Base-by-base conservation (phyloP, 2,888 invertebrate species). In the Spodoptera exigua region DNA sequence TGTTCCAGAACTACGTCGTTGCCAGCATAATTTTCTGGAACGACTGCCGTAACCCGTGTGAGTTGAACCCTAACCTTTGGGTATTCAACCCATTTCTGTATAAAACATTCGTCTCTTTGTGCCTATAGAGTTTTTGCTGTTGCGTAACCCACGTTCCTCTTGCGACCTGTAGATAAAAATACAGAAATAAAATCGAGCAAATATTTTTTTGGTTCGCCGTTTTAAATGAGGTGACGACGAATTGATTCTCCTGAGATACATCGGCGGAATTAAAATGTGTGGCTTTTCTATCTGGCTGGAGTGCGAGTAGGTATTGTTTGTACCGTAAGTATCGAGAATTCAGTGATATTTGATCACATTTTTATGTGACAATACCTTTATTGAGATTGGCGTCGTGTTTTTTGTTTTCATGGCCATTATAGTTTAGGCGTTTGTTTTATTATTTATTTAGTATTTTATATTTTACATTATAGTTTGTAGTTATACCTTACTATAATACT, bases 1-100 rank as follows among this genome's bases (percentile, higher is more conserved):
- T 70, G 55, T 52, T 40, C 40, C 41, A 60, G 56, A 67, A 76
- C 67, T 60, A 52, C 58, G 61, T 57, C 65, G 59, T 61, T 73
- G 61, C 58, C 37, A 57, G 61, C 67, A 76, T 76, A 52, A 76
- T 76, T 67, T 76, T 73, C 57, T 73, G 57, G 47, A 73, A 64
- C 74, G 76, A 41, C 64, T 21, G 47, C 48, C 36, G 35, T 57
- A 55, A 45, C 67, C 64, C 17, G 48, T 37, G 32, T 61, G 70
- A 45, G 37, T 47, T 61, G 74, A 74, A 64, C 68, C 41, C n/a
- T 70, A 51, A 76, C 68, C 64, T 65, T 62, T 62, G 44, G 52
- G 35, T 45, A 64, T 70, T 68, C 61, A 46, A 62, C 47, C 41
- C 61, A 47, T 72, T 67, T 73, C 59, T 67, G 61, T 70, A 53